A percentile compares a stretch with the other conserved stretches of the same genome.
Evolutionary conservation across 2,797 vertebrate genomes (phyloP).

Genomic region (Sebastes matsubarae): DNA sequence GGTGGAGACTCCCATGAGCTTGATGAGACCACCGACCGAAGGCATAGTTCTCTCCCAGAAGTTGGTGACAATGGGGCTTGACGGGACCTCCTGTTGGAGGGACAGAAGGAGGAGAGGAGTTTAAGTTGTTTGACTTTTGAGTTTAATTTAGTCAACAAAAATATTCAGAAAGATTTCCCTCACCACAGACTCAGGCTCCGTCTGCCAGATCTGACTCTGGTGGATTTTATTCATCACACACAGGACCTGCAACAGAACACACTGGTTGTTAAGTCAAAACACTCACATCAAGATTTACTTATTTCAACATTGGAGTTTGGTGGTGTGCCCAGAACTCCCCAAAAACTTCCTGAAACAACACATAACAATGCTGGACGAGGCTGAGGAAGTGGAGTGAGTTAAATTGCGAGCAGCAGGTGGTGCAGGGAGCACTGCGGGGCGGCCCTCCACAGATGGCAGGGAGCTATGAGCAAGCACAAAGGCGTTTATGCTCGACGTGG

Average conservation of each 20-base stretch:
- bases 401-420: no score
- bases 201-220: constrained; percentile 89
- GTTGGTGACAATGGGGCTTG: constrained; percentile 84
- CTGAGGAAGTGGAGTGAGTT: no score
- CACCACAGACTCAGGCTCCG: constrained; percentile 89
- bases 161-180: constrained; percentile 25
- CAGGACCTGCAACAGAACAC: constrained; percentile 83
- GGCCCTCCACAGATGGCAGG: no score
- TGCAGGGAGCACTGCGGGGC: no score
- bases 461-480: no score
- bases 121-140: neutral
- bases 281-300: neutral
- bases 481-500: no score
- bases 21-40: constrained; percentile 89
- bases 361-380: no score
- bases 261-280: neutral
- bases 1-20: constrained; percentile 85
- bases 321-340: neutral
- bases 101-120: neutral
- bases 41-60: constrained; percentile 95
- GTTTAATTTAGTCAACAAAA: neutral
- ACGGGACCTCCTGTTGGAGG: constrained; percentile 87
- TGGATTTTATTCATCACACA: constrained; percentile 88
- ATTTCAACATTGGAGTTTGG: neutral
- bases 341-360: no score